A percentile compares a stretch with the other conserved stretches of the same genome.
Evolutionary conservation across 2,113 vertebrate species (phyloP).

Genomic region (Malurus elegans): DNA sequence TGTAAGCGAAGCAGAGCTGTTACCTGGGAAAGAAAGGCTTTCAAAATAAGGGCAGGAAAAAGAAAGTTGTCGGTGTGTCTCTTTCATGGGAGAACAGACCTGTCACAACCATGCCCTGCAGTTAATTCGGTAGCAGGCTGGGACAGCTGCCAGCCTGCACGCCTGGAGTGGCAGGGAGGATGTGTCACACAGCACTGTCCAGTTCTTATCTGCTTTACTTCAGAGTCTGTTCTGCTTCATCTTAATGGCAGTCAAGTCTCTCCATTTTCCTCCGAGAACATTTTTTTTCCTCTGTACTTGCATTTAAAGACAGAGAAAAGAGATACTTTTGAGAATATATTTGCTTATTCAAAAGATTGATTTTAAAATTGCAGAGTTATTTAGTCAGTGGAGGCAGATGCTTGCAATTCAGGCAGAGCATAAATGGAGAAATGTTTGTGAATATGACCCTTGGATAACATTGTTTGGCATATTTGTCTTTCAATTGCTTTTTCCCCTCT

Average conservation of each 20-base stretch:
- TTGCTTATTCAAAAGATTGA: background rate
- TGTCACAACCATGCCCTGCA: background rate
- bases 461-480: background rate
- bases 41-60: background rate
- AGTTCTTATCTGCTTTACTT: background rate
- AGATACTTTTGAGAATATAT: background rate
- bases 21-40: background rate
- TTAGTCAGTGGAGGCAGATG: background rate
- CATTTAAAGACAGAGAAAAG: background rate
- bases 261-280: background rate
- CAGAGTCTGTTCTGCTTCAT: background rate
- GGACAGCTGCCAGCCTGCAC: background rate
- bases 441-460: background rate
- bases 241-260: background rate
- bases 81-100: background rate
- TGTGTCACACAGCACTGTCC: background rate
- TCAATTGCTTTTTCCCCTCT: background rate
- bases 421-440: background rate
- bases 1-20: rapidly evolving
- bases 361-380: background rate
- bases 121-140: background rate
- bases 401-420: background rate
- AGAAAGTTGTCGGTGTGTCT: background rate
- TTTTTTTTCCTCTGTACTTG: background rate
- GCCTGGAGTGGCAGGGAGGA: background rate